Conservation (phyloP, 2,888 invertebrate species). For the Pristionchus japonicus region DNA sequence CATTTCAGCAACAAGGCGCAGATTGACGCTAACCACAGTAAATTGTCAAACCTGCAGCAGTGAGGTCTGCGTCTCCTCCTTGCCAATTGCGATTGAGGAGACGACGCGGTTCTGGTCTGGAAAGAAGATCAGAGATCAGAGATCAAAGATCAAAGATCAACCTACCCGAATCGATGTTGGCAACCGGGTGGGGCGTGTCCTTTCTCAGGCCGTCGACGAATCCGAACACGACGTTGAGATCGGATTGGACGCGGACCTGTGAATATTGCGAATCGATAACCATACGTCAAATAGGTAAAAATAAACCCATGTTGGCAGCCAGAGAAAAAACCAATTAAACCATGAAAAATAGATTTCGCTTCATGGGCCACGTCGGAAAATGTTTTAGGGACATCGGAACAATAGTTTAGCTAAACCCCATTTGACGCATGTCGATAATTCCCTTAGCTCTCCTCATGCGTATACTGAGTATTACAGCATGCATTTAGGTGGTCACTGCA, state of each 20-base stretch:
- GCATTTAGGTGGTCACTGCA: too few species aligned
- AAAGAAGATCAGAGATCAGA: neutral
- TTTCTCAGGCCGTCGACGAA: slow-evolving; percentile 39
- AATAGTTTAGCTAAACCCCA: too few species aligned
- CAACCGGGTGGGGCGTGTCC: neutral
- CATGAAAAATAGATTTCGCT: too few species aligned
- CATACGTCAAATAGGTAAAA: neutral
- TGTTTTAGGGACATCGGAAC: too few species aligned
- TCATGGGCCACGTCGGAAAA: too few species aligned
- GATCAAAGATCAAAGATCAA: neutral
- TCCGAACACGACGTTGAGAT: slow-evolving; percentile 39
- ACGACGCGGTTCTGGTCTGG: slow-evolving; percentile 41
- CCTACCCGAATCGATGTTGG: slow-evolving; percentile 33
- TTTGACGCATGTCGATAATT: too few species aligned
- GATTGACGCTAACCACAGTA: neutral
- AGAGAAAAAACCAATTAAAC: too few species aligned
- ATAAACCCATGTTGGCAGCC: too few species aligned
- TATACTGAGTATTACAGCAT: too few species aligned
- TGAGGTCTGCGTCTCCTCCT: neutral
- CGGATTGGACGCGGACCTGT: slow-evolving; percentile 38
- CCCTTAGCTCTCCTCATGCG: too few species aligned
- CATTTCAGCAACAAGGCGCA: neutral
- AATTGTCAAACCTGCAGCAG: neutral
- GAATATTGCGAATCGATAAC: neutral
- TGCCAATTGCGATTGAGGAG: neutral